Evolutionary conservation across 1,140 invertebrate species (phyloP).

Genomic region (Drosophila equinoxialis): DNA sequence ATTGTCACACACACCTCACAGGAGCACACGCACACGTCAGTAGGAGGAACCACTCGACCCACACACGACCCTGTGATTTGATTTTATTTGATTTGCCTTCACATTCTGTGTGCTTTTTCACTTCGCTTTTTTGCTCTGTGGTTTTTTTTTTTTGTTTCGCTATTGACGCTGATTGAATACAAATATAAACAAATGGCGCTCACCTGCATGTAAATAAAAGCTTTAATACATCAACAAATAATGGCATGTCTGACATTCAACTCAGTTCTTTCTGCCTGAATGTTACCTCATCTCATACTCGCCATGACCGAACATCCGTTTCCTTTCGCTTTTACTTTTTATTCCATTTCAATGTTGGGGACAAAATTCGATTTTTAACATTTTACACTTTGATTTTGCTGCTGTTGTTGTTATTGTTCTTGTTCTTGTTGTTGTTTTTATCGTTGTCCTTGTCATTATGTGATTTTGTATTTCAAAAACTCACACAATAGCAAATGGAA

Average conservation of each 20-base stretch:
- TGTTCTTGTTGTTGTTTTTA: slow-evolving; percentile 17
- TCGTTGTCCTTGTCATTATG: slow-evolving; percentile 56
- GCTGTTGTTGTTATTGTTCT: slow-evolving; percentile 20
- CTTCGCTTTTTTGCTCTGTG: slow-evolving; percentile 20
- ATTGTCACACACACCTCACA: background rate
- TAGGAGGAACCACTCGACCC: background rate
- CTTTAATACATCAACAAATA: slow-evolving; percentile 76
- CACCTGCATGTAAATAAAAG: slow-evolving; percentile 74
- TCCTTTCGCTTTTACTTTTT: slow-evolving; percentile 35
- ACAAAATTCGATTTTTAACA: slow-evolving; percentile 75
- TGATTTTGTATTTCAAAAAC: slow-evolving; percentile 55
- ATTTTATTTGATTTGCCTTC: slow-evolving; percentile 72
- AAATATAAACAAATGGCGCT: slow-evolving; percentile 75
- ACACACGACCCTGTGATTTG: slow-evolving; percentile 45
- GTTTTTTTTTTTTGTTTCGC: slow-evolving; percentile 36
- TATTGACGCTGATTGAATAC: slow-evolving; percentile 79
- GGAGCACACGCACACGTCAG: slow-evolving; percentile 6
- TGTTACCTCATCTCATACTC: background rate
- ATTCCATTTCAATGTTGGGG: slow-evolving; percentile 21
- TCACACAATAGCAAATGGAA: slow-evolving; percentile 42
- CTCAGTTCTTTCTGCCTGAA: slow-evolving; percentile 5
- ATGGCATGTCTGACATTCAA: slow-evolving; percentile 68
- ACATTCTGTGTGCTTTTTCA: slow-evolving; percentile 59
- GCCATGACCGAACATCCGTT: slow-evolving; percentile 45
- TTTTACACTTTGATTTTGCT: slow-evolving; percentile 60